A percentile compares a stretch with the other conserved stretches of the same genome.
phyloP scores from a whole-genome alignment of 2,113 vertebrate genomes.

The Cynocephalus volans region DNA sequence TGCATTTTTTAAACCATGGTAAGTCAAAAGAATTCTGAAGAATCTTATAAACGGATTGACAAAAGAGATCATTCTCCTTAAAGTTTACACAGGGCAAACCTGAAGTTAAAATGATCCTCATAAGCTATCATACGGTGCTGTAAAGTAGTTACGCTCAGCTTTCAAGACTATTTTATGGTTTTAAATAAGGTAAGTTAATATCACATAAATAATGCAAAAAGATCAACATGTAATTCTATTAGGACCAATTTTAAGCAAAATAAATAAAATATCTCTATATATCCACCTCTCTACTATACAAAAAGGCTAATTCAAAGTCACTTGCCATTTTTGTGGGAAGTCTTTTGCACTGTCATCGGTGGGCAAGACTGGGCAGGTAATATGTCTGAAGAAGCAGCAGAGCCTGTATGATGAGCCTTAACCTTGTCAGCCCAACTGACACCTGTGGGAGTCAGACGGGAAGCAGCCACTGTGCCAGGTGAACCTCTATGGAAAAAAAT shows the following conservation, averaged over 20 bases:
- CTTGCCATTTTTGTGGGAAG: conserved; percentile 89
- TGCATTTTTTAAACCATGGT: background rate
- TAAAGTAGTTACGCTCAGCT: background rate
- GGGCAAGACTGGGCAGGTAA: conserved; percentile 74
- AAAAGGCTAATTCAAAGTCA: conserved; percentile 54
- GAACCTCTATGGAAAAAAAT: conserved; percentile 89
- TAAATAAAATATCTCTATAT: background rate
- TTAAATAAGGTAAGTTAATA: conserved; percentile 13
- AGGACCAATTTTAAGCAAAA: background rate
- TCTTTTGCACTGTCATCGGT: conserved; percentile 88
- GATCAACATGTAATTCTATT: background rate
- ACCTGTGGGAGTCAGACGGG: conserved; percentile 93
- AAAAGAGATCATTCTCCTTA: conserved; percentile 60
- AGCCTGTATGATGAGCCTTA: conserved; percentile 92
- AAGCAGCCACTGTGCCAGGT: conserved; percentile 90
- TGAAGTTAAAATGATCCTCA: background rate
- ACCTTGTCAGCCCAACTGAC: conserved; percentile 98
- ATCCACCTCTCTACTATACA: background rate
- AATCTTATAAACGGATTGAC: background rate
- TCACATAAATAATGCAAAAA: background rate
- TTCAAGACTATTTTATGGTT: conserved; percentile 45
- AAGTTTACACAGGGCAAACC: background rate
- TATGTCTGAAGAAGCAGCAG: conserved; percentile 81
- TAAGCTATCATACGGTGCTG: background rate
- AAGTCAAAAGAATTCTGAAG: conserved; percentile 33